Percentiles rank a stretch among this genome's conserved stretches.
phyloP scores from a whole-genome alignment of 2,113 vertebrate species.

The Tinamus guttatus region DNA sequence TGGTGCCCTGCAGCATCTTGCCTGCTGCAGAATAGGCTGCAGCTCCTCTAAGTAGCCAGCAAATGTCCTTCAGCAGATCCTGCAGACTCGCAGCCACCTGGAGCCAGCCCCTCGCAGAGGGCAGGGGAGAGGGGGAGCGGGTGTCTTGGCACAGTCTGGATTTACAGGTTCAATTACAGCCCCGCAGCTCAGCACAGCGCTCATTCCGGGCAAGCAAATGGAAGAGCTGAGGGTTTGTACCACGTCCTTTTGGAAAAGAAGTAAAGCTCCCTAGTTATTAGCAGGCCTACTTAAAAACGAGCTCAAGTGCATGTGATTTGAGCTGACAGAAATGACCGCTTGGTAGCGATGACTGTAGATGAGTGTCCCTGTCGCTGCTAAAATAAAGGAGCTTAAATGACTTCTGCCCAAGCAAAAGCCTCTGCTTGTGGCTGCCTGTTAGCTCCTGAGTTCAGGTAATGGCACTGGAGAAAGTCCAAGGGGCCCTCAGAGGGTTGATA shows the following conservation, averaged over 20 bases:
- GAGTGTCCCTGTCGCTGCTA: neutral
- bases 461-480: neutral
- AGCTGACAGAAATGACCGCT: neutral
- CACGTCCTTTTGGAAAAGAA: neutral
- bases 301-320: neutral
- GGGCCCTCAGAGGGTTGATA: neutral
- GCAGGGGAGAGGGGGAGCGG: neutral
- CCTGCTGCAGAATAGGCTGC: neutral
- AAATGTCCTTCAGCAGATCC: neutral
- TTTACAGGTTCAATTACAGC: accelerated
- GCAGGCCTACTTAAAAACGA: neutral
- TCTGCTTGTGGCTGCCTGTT: neutral
- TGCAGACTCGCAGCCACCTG: accelerated
- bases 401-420: neutral
- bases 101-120: neutral
- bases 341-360: neutral
- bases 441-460: neutral
- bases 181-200: accelerated
- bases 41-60: accelerated
- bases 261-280: neutral
- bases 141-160: neutral
- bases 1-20: accelerated
- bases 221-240: neutral
- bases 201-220: conserved; percentile 5
- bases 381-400: neutral